Evolutionary conservation across 2,797 vertebrate genomes (phyloP).

Genomic region (Naso thynnoides): DNA sequence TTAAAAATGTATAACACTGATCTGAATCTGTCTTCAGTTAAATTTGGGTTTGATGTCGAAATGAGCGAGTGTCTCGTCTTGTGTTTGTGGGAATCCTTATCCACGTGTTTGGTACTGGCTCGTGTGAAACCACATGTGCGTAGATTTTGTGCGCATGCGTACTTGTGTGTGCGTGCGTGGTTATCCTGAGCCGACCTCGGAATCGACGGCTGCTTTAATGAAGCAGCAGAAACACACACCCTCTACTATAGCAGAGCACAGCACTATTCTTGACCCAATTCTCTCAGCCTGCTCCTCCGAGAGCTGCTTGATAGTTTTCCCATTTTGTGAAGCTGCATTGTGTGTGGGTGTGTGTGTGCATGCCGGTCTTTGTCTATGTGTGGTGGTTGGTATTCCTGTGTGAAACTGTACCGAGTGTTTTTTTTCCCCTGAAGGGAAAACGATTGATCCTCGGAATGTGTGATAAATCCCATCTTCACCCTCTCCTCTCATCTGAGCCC

Average conservation of each 20-base stretch:
- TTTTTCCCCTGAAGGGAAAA: slow-evolving; percentile 49
- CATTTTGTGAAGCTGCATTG: slow-evolving; percentile 61
- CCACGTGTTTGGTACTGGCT: neutral
- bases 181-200: slow-evolving; percentile 69
- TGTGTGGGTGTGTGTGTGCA: slow-evolving; percentile 34
- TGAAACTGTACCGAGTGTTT: slow-evolving; percentile 38
- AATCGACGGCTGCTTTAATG: slow-evolving; percentile 52
- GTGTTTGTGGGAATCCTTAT: neutral
- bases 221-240: slow-evolving; percentile 64
- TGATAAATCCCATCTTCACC: slow-evolving; percentile 78
- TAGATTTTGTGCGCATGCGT: neutral
- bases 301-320: slow-evolving; percentile 69
- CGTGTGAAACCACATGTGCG: neutral
- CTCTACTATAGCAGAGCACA: slow-evolving; percentile 60
- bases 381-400: slow-evolving; percentile 41
- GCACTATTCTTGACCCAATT: slow-evolving; percentile 78
- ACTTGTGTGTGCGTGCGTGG: neutral
- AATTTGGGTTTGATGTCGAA: slow-evolving; percentile 45
- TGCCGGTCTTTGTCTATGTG: slow-evolving; percentile 43
- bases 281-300: slow-evolving; percentile 64
- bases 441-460: slow-evolving; percentile 72
- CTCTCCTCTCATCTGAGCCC: slow-evolving; percentile 63
- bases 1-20: slow-evolving; percentile 50
- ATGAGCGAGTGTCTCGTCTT: neutral
- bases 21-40: slow-evolving; percentile 26